Evolutionary conservation across 2,888 invertebrate genomes (phyloP), one percentile per base, ranked within the genome.

Genomic region (Hyppa rectilinea): DNA sequence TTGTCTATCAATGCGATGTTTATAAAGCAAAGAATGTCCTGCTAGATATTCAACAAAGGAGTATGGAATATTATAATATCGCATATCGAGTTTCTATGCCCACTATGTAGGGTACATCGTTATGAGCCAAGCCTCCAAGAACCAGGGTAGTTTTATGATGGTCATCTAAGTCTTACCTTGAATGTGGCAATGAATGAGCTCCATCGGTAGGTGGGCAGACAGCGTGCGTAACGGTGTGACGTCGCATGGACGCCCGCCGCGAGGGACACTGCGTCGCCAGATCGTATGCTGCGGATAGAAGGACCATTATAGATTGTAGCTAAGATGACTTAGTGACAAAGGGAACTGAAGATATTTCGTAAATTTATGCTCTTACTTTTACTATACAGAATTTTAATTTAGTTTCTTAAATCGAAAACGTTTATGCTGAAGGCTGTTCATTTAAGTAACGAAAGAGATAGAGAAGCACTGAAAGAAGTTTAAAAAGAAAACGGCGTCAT

Each of bases 211-310:
- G 92, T 75, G 92, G 90, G 78, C 92, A 92, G 62, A 84, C 90
- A 86, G 96, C 81, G 95, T 96, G 93, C 92, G 97, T 97, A 82
- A 97, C 97, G 26, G 97, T 97, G 92, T 97, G 98, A 70, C 97
- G 97, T 65, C 97, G 96, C 94, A 96, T 96, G 36, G 97, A 97
- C 56, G 96, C 97, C 66, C 97, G 96, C 69, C 97, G 96, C 55
- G 97, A 97, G 69, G 97, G 97, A 88, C 98, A 97, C 89, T 98
- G 98, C 56, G 98, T 98, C 75, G 98, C 98, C 92, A 98, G 94
- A 93, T 98, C 98, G 90, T 98, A 98, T 56, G 98, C 98, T 97
- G 94, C 14, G 88, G 87, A 78, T 38, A 80, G 55, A 80, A 59
- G 40, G 31, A 71, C 29, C 63, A 75, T 65, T 67, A 43, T 26